A percentile compares a stretch with the other conserved stretches of the same genome.
These are phyloP conservation scores for Dipodomys stephensi DNA, from an alignment of 2,113 vertebrate species.

Conservation along the genomic window DNA sequence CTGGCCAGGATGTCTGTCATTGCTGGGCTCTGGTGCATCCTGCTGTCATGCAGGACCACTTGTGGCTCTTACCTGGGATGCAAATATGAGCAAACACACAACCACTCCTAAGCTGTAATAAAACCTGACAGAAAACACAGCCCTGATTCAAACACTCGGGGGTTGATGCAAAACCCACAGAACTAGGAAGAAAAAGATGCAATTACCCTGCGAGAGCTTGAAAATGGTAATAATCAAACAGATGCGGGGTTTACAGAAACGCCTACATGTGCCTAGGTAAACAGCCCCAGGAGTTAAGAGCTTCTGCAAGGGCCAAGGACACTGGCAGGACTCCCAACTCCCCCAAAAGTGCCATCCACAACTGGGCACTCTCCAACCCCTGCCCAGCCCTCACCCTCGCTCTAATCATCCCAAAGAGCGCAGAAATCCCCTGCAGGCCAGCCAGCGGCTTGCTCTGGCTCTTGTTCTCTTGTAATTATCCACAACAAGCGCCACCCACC, in stretches of 20 bases:
- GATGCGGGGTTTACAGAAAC: slow-evolving; percentile 84
- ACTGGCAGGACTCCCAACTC: slow-evolving; percentile 53
- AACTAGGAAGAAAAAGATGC: slow-evolving; percentile 83
- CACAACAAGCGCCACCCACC: slow-evolving; percentile 76
- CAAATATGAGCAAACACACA: too few species aligned
- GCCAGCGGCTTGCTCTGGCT: slow-evolving; percentile 73
- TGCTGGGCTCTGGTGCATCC: too few species aligned
- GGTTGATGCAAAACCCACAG: slow-evolving; percentile 83
- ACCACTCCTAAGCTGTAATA: too few species aligned
- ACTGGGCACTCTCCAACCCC: slow-evolving; percentile 68
- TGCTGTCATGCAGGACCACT: too few species aligned
- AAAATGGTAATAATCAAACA: slow-evolving; percentile 75
- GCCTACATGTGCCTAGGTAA: slow-evolving; percentile 74
- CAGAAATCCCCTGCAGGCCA: slow-evolving; percentile 73
- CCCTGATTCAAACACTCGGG: slow-evolving; percentile 32
- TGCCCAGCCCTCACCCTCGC: slow-evolving; percentile 27
- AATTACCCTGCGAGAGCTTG: slow-evolving; percentile 79
- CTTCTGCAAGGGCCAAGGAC: too few species aligned
- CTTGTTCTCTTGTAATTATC: slow-evolving; percentile 79
- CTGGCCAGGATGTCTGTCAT: too few species aligned
- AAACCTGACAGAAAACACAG: not conserved
- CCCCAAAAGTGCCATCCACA: slow-evolving; percentile 64
- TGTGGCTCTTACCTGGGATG: too few species aligned
- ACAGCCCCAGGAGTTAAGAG: slow-evolving; percentile 67
- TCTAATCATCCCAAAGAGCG: slow-evolving; percentile 68